Evolutionary conservation across 2,113 vertebrate species (phyloP).

Genomic region (Corvus hawaiiensis): DNA sequence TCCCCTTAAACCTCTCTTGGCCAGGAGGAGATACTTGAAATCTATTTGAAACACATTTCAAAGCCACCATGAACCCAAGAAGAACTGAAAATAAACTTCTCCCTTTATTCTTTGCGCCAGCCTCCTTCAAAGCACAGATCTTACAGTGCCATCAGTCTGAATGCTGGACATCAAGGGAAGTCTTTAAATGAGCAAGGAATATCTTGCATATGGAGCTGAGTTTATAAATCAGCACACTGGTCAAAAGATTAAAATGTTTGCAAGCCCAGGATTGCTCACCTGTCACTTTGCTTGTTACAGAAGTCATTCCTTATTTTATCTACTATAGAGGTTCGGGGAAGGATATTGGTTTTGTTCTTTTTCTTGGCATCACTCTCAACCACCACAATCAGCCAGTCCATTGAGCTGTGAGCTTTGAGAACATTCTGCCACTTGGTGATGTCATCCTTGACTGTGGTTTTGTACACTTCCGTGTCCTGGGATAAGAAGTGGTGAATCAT

Average conservation of each 20-base stretch:
- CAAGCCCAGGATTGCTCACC: conserved; percentile 69
- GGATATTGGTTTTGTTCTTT: conserved; percentile 98
- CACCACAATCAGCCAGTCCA: conserved; percentile 95
- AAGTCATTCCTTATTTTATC: conserved; percentile 99
- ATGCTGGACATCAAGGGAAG: not conserved
- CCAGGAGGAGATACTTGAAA: not conserved
- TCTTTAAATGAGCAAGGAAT: not conserved
- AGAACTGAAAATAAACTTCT: not conserved
- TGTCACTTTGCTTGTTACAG: conserved; percentile 98
- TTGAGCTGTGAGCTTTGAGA: conserved; percentile 81
- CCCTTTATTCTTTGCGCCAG: not conserved
- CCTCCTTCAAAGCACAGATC: not conserved
- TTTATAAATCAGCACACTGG: not conserved
- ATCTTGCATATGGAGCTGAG: not conserved
- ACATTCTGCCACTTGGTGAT: conserved; percentile 94
- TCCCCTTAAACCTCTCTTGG: not conserved
- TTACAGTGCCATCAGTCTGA: not conserved
- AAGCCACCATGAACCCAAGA: not conserved
- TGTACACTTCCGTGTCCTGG: conserved; percentile 94
- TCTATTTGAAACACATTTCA: not conserved
- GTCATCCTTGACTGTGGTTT: conserved; percentile 91
- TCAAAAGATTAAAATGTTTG: not conserved
- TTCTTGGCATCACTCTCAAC: conserved; percentile 95
- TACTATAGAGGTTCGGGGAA: conserved; percentile 93
- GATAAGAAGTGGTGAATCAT: conserved; percentile 32